A percentile compares a stretch with the other conserved stretches of the same genome.
Conservation (phyloP, 2,888 invertebrate genomes). For the Allolobophora icterica region DNA sequence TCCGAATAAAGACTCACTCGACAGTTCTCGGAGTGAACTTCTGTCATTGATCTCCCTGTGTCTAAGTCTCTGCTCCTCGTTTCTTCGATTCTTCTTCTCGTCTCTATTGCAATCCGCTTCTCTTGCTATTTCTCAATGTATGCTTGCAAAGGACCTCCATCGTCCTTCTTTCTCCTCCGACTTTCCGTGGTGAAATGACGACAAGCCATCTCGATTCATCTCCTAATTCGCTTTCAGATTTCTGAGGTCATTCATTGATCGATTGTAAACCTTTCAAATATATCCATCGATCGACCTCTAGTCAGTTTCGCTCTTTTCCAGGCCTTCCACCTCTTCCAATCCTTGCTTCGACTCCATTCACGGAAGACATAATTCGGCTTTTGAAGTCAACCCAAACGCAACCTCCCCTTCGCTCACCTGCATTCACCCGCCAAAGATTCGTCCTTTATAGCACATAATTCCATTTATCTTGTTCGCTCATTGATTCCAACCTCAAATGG, state of each 20-base stretch:
- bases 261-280: neutral
- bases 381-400: neutral
- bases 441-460: neutral
- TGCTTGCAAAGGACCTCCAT: no score
- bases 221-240: neutral
- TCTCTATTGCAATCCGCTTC: no score
- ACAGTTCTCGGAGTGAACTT: no score
- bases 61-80: no score
- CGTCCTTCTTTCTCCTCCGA: no score
- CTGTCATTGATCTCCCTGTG: neutral
- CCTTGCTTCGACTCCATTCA: neutral
- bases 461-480: constrained; percentile 1
- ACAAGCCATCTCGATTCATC: neutral
- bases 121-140: no score
- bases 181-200: neutral
- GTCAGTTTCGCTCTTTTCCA: constrained; percentile 3
- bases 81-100: no score
- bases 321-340: neutral
- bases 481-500: neutral
- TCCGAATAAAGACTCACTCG: no score
- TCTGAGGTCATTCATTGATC: neutral
- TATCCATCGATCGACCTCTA: neutral
- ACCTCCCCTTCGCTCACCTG: neutral
- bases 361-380: neutral
- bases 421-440: neutral